Evolutionary conservation across 2,797 vertebrate genomes (phyloP).

Genomic region (Manis pentadactyla): DNA sequence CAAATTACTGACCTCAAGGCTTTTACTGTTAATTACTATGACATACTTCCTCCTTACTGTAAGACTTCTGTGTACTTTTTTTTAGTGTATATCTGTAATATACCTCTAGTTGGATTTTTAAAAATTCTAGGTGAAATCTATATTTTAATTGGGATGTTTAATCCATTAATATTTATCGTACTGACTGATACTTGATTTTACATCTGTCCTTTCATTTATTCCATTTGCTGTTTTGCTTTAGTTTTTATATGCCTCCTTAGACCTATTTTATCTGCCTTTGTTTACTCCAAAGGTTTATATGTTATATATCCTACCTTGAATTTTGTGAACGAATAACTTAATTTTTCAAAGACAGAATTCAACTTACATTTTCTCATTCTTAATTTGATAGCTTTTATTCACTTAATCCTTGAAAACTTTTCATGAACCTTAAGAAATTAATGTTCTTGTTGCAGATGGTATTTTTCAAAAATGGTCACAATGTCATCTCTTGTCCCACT

Average conservation of each 20-base stretch:
- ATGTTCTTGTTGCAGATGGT: no score
- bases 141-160: conserved; percentile 7
- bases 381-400: neutral
- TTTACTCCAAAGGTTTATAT: neutral
- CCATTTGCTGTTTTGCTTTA: neutral
- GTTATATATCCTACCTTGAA: neutral
- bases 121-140: neutral
- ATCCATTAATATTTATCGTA: neutral
- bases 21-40: neutral
- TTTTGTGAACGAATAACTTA: neutral
- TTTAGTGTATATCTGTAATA: neutral
- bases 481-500: neutral
- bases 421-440: neutral
- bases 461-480: neutral
- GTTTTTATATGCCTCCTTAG: neutral
- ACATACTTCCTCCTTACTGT: neutral
- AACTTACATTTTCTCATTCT: neutral
- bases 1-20: neutral
- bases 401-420: neutral
- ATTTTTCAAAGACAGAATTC: neutral
- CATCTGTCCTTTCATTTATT: neutral
- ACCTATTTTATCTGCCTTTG: neutral
- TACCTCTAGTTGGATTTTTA: neutral
- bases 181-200: neutral
- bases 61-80: neutral